Evolutionary conservation across 2,888 invertebrate genomes (phyloP).

Genomic region (Dermolepida albohirtum): DNA sequence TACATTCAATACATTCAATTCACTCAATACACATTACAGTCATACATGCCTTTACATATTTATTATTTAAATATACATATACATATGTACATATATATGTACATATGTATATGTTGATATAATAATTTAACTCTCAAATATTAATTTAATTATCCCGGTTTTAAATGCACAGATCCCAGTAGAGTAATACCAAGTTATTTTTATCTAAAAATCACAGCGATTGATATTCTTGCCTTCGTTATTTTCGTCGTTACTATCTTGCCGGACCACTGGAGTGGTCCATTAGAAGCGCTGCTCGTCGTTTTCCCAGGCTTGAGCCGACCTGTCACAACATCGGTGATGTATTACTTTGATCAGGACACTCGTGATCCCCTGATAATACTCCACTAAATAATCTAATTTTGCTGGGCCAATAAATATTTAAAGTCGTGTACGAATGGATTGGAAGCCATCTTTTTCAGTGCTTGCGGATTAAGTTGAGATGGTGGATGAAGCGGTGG

Average conservation of each 20-base stretch:
- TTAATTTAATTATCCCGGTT: too few relatives aligned
- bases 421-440: conserved; percentile 43
- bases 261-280: conserved; percentile 50
- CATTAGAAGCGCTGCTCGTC: conserved; percentile 52
- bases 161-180: too few relatives aligned
- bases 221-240: conserved; percentile 37
- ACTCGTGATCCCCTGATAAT: conserved; percentile 60
- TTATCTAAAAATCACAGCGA: background rate
- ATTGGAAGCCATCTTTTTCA: conserved; percentile 19
- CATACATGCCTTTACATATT: too few relatives aligned
- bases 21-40: too few relatives aligned
- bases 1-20: too few relatives aligned
- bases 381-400: conserved; percentile 56
- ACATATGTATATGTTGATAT: too few relatives aligned
- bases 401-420: conserved; percentile 48
- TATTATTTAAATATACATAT: too few relatives aligned
- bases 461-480: conserved; percentile 13
- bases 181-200: too few relatives aligned
- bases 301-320: conserved; percentile 45
- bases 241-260: conserved; percentile 40
- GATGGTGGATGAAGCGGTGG: conserved; percentile 3
- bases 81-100: too few relatives aligned
- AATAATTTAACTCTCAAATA: too few relatives aligned
- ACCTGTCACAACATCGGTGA: conserved; percentile 58
- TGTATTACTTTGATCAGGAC: conserved; percentile 59